Evolutionary conservation across 2,888 invertebrate genomes (phyloP), one percentile per base, ranked within the genome.

Genomic region (Physocephala rufipes): DNA sequence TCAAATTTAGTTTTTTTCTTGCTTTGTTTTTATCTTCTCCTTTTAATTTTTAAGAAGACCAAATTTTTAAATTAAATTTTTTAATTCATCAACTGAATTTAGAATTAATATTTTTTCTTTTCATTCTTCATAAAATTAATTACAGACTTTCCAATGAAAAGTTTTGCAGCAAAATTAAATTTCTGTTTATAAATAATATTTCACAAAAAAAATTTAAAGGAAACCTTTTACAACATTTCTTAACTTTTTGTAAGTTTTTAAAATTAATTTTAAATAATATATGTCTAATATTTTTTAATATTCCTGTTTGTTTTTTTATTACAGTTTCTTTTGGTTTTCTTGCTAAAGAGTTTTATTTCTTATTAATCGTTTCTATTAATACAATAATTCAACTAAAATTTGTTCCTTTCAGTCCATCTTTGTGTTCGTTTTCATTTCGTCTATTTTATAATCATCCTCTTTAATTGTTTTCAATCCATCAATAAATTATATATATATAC

Each of bases 101-200:
- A 24, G 15, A 51, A 36, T 16, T 19, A 19, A 16, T 19, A 19
- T 59, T 15, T 58, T 58, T 36, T 67, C n/a, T 24, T 45, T 16
- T 58, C 28, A 47, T 68, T 47, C 0, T 45, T 26, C 2, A 43
- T 71, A 59, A 49, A 51, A 36, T 55, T 30, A 69, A 77, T 64
- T 74, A 77, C 78, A 75, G 76, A 36, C 47, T 53, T 53, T 71
- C 21, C 47, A 76, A 80, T 76, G 43, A 66, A 47, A 61, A 61
- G 51, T 62, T 30, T 78, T 79, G 82, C 82, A 81, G 81, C 36
- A 36, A 81, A 82, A 82, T 81, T 79, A 82, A 68, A 82, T 79
- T 79, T 81, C 79, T 77, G 5, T 36, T 36, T 36, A 36, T 9
- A 81, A 81, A 79, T 78, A 80, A 36, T 79, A 77, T 78, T 78